phyloP scores from a whole-genome alignment of 2,113 vertebrate genomes.

The Acanthochromis polyacanthus region DNA sequence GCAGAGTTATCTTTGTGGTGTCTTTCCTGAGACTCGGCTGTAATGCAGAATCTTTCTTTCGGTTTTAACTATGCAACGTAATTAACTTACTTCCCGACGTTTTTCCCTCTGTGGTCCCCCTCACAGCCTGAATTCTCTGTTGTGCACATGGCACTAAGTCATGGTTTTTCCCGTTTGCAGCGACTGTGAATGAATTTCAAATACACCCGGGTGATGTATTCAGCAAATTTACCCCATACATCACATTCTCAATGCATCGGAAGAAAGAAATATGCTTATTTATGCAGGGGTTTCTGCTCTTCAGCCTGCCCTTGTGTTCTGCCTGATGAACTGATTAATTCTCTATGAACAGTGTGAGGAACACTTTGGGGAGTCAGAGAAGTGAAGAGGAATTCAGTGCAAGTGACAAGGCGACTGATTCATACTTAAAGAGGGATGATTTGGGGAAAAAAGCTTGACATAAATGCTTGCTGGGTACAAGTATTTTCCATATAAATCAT shows the following conservation, averaged over 20 bases:
- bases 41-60: neutral
- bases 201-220: constrained; percentile 32
- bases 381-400: constrained; percentile 15
- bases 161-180: constrained; percentile 23
- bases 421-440: constrained; percentile 7
- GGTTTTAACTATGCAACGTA: neutral
- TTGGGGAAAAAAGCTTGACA: neutral
- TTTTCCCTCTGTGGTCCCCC: neutral
- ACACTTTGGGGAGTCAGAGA: neutral
- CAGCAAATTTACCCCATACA: constrained; percentile 28
- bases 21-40: neutral
- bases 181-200: constrained; percentile 47
- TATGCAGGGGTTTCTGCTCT: constrained; percentile 52
- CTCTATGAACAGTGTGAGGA: constrained; percentile 27
- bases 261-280: constrained; percentile 46
- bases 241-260: constrained; percentile 30
- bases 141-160: constrained; percentile 18
- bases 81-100: neutral
- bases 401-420: constrained; percentile 24
- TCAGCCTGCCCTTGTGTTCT: constrained; percentile 61
- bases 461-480: neutral
- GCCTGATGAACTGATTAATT: constrained; percentile 72
- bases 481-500: neutral
- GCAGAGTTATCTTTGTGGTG: neutral
- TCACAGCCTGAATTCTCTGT: constrained; percentile 11